Conservation (phyloP, 2,113 vertebrate species). For the Sardina pilchardus region DNA sequence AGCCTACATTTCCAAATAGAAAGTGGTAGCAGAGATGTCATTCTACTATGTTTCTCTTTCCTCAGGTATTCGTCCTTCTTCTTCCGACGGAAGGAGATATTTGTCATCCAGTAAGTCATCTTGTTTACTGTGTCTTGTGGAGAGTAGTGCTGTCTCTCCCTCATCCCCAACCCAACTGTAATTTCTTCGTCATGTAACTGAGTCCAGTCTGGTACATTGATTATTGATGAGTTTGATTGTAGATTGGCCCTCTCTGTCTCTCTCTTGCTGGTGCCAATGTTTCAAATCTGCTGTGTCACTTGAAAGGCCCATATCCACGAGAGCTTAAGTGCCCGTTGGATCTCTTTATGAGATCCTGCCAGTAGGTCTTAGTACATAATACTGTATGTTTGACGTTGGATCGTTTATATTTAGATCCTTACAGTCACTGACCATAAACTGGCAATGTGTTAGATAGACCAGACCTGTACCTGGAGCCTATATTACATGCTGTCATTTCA, state of each 20-base stretch:
- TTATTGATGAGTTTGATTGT: not conserved
- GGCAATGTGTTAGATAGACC: too few species aligned
- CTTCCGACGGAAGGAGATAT: conserved; percentile 95
- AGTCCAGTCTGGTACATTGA: not conserved
- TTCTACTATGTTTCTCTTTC: conserved; percentile 56
- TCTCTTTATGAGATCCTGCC: too few species aligned
- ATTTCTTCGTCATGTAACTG: not conserved
- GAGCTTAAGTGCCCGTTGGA: too few species aligned
- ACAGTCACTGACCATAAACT: too few species aligned
- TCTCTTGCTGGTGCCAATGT: not conserved
- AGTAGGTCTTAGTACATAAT: too few species aligned
- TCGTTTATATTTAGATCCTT: too few species aligned
- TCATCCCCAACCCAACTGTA: not conserved
- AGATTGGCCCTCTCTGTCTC: not conserved
- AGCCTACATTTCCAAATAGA: too few species aligned
- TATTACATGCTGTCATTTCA: too few species aligned
- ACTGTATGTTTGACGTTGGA: too few species aligned
- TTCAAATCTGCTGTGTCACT: not conserved
- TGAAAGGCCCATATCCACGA: not conserved
- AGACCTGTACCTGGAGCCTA: too few species aligned
- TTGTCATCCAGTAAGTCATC: conserved; percentile 97
- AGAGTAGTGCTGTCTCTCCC: not conserved
- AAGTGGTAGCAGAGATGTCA: not conserved
- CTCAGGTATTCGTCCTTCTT: conserved; percentile 97
- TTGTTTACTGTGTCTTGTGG: not conserved